phyloP scores from a whole-genome alignment of 2,797 vertebrate species.

The Forpus xanthops region DNA sequence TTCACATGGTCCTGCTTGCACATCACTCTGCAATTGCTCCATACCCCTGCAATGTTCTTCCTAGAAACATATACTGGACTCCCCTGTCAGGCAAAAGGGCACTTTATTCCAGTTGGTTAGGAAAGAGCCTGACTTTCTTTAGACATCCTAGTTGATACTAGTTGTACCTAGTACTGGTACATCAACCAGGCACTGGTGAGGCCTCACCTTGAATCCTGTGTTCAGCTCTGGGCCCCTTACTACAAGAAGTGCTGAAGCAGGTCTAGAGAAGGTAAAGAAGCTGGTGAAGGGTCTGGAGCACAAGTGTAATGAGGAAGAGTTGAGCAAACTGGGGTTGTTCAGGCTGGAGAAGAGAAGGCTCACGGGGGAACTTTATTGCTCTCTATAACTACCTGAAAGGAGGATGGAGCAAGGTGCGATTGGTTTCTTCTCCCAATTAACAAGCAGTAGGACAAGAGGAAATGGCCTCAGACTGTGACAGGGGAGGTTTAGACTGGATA shows the following conservation, averaged over 20 bases:
- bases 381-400: neutral
- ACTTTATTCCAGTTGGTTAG: neutral
- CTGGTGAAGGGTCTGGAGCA: neutral
- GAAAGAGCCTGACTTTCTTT: neutral
- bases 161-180: neutral
- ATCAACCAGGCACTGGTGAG: neutral
- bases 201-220: neutral
- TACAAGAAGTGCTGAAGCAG: neutral
- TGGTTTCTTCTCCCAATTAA: neutral
- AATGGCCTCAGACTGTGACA: neutral
- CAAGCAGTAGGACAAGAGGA: neutral
- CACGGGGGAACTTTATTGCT: neutral
- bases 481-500: neutral
- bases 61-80: neutral
- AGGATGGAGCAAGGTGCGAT: neutral
- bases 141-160: neutral
- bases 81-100: neutral
- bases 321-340: neutral
- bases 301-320: neutral
- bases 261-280: neutral
- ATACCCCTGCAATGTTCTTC: neutral
- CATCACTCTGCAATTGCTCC: neutral
- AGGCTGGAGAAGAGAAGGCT: neutral
- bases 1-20: neutral
- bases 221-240: neutral